Base-by-base conservation (phyloP, 2,888 invertebrate genomes). In the Dromius quadrimaculatus region DNA sequence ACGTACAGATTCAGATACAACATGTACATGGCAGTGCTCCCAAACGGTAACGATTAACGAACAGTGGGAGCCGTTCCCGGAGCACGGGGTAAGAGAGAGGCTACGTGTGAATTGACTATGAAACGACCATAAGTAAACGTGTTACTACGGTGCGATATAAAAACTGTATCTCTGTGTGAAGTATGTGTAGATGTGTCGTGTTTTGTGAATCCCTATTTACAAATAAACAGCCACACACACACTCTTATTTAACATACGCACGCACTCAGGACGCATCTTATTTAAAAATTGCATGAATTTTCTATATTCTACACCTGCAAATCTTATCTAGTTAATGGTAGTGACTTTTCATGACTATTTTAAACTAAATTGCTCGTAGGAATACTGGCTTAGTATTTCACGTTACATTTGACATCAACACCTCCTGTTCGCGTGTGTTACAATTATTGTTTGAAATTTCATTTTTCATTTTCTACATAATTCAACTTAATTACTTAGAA, bases 331-430 rank as follows among this genome's bases (percentile, higher is more conserved):
- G 28, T 57, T 65, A 65, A 65, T 68, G 68, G 68, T 68, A 59
- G 68, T 68, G 70, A 66, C 66, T 66, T 22, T 43, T 62, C 62
- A 62, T 68, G 68, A 59, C 68, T 68, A 68, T 68, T 43, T 64
- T 47, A 68, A 64, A 66, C 63, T 66, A 66, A 57, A 65, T 64
- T 76, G 76, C 76, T 78, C 76, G 79, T 81, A 81, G 80, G 81
- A 81, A 81, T 81, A 81, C 82, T 81, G 82, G 80, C 80, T 76
- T 76, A 73, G 73, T 79, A 74, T 74, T 59, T 61, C 50, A 70
- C 34, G 41, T 47, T 62, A 66, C 66, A 66, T 41, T 41, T 64
- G 47, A 66, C 66, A 66, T 54, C 43, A 57, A 66, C 54, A 66
- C 41, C 64, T 64, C 15, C 41, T 66, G 22, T 66, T 72, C 71